These are phyloP conservation scores for Nomada goodeniana DNA, from an alignment of 2,888 invertebrate genomes.

Conservation along the genomic window DNA sequence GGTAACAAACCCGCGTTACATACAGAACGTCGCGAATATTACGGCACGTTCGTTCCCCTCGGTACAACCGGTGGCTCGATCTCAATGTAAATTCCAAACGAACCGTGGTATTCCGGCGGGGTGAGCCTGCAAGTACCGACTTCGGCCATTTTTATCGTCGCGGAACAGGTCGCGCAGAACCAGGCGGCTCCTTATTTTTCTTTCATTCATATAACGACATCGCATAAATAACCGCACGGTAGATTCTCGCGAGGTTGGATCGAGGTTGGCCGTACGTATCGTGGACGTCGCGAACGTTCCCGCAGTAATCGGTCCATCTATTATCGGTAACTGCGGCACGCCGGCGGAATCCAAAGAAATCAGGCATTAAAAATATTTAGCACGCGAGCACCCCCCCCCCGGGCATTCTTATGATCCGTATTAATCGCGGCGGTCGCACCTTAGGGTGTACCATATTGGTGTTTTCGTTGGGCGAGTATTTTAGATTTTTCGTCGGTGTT, in stretches of 20 bases:
- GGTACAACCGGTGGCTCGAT: slow-evolving; percentile 33
- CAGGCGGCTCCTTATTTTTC: slow-evolving; percentile 65
- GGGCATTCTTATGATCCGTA: background rate
- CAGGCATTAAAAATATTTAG: background rate
- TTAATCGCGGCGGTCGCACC: background rate
- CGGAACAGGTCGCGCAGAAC: slow-evolving; percentile 64
- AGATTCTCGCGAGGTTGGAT: slow-evolving; percentile 26
- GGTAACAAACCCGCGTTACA: slow-evolving; percentile 27
- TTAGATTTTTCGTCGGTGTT: no score
- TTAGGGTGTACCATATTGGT: background rate
- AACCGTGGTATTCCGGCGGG: slow-evolving; percentile 48
- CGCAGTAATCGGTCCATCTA: slow-evolving; percentile 34
- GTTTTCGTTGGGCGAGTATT: no score
- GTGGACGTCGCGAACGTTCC: slow-evolving; percentile 34
- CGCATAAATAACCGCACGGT: slow-evolving; percentile 51
- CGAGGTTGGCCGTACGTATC: background rate
- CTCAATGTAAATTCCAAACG: slow-evolving; percentile 62
- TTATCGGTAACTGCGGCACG: slow-evolving; percentile 30
- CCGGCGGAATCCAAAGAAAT: background rate
- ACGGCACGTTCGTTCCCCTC: slow-evolving; percentile 46
- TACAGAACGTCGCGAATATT: slow-evolving; percentile 52
- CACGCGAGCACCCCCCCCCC: background rate
- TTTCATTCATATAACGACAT: slow-evolving; percentile 59
- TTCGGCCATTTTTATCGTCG: slow-evolving; percentile 60
- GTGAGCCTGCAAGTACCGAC: slow-evolving; percentile 40